Evolutionary conservation across 1,140 invertebrate genomes (phyloP).

Genomic region (Aphis craccivora): DNA sequence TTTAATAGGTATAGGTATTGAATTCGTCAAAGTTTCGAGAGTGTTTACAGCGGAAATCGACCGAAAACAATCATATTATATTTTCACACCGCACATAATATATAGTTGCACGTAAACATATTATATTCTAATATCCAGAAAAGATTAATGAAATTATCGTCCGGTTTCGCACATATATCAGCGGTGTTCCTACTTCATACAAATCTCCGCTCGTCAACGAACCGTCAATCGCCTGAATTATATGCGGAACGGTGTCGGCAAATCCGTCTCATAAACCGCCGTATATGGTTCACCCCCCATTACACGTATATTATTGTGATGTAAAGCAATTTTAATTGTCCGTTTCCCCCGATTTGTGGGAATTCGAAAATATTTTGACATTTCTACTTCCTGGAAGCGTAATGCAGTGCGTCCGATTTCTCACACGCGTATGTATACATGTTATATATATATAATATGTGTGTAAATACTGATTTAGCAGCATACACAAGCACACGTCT

Average conservation of each 20-base stretch:
- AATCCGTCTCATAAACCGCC: not conserved
- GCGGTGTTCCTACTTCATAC: not conserved
- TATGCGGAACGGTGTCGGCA: not conserved
- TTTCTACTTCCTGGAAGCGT: conserved; percentile 51
- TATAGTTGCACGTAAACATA: not conserved
- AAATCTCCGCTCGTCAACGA: conserved; percentile 3
- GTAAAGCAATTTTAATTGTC: conserved; percentile 47
- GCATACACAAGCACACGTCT: not conserved
- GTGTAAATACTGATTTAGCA: not conserved
- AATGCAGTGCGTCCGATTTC: not conserved
- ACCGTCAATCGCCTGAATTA: not conserved
- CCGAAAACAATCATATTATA: conserved; percentile 4
- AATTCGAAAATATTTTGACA: conserved; percentile 58
- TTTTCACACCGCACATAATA: not conserved
- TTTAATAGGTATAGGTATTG: not conserved
- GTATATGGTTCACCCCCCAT: not conserved
- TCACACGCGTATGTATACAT: conserved; percentile 25
- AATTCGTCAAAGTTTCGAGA: not conserved
- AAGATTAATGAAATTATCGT: not conserved
- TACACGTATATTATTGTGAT: conserved; percentile 2
- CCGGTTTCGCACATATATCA: conserved; percentile 6
- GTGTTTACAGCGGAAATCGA: not conserved
- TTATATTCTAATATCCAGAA: not conserved
- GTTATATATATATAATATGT: not conserved
- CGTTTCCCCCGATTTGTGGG: conserved; percentile 57